Evolutionary conservation across 2,888 invertebrate species (phyloP), one percentile per base, ranked within the genome.

Genomic region (Frankliniella fusca): DNA sequence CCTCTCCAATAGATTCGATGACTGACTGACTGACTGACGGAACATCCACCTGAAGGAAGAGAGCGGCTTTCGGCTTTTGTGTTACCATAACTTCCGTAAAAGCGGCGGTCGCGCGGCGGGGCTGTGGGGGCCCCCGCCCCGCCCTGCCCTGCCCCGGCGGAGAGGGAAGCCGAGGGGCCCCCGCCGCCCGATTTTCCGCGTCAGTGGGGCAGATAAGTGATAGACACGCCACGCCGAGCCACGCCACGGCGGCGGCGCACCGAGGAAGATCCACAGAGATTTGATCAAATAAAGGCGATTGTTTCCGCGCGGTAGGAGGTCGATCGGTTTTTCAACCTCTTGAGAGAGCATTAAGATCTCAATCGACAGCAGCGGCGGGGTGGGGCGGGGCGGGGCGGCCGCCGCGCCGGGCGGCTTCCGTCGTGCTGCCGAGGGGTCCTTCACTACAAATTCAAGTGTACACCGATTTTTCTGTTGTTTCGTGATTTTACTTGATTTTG

Each of bases 241-340:
- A n/a, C 65, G 70, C 23, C 70, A 23, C 70, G 23, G 70, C 23
- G 70, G 27, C 70, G 70, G 70, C 70, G 23, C 70, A 38, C 38
- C 38, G 38, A 38, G 38, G 38, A 38, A 61, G 61, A n/a, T 54
- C 54, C 54, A 12, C 54, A 54, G 54, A 76, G 70, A 76, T 76
- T 76, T 76, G 70, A 76, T 76, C 70, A 76, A 76, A 76, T 76
- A 76, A 76, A 76, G 27, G 70, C 70, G 70, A 76, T 76, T 76
- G 70, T 76, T 76, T 76, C 70, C 70, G 70, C 70, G 27, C 70
- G 12, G 70, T 76, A 76, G 70, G 70, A 76, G 70, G 70, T 76
- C 70, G 70, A 76, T 76, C 70, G 70, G 70, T 76, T 76, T 76
- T 76, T 76, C 70, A 76, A 27, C 23, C 70, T 76, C 70, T 76